Base-by-base conservation (phyloP, 2,888 invertebrate genomes). In the Cordylochernes scorpioides region DNA sequence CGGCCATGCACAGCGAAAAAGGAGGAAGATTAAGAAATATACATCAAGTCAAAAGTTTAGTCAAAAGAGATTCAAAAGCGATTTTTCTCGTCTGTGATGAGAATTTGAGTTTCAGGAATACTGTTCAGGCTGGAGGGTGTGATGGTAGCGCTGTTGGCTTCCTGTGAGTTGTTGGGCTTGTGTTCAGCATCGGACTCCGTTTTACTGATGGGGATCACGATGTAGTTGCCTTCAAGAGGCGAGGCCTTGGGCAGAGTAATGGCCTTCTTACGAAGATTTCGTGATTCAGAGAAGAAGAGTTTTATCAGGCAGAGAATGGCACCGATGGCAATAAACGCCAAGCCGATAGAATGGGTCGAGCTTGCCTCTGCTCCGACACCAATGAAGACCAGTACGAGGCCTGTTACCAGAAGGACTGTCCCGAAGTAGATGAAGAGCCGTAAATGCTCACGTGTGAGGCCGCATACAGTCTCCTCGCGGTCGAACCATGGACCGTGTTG, bases 381-480 rank as follows among this genome's bases (percentile, higher is more conserved):
- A 9, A 40, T 33, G 31, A 40, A 39, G 13, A 40, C 33, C 8
- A 37, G 24, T 7, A 39, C 15, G n/a, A 40, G 27, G 5, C 40
- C 40, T 4, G 39, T 34, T 22, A 37, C 35, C 24, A 40, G 33
- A 27, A 36, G 35, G 12, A 39, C 25, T 9, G 39, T 37, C 15
- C 39, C 39, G 25, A 36, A 28, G 32, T 40, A 40, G 26, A 40
- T 35, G 15, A 40, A 31, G 24, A 39, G 36, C n/a, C 34, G 27
- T 6, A 32, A 31, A 15, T 34, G 18, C 25, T 38, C 33, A 4
- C 31, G 24, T 17, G 36, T 33, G 3, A 30, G 26, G 12, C 37
- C 37, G 16, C 25, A 22, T 27, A 29, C 29, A 29, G 26, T 18
- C 3, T 27, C 12, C 8, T 26, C 13, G n/a, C 28, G 26, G n/a